Base-by-base conservation (phyloP, 2,888 invertebrate genomes). In the Oligia fasciuncula region DNA sequence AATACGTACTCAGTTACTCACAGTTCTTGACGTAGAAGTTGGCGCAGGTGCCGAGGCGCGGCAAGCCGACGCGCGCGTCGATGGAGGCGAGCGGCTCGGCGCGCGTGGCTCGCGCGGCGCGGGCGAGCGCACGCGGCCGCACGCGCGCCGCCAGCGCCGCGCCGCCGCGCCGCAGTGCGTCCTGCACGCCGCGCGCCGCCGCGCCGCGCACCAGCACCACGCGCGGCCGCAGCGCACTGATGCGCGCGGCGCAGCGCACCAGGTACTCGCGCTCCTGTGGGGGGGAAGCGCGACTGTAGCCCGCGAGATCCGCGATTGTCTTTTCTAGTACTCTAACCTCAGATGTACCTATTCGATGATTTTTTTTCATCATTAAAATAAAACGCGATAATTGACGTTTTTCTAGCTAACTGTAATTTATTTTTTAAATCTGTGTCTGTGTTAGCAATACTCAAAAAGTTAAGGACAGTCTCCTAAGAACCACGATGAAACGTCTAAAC, bases 181-280 rank as follows among this genome's bases (percentile, higher is more conserved):
- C 98, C 95, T 99, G 99, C 19, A 99, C 99, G 65, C 98, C 97
- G 92, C 97, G 98, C 89, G 98, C 98, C 14, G 99, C 99, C 73
- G 98, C 98, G 87, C 99, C 98, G 91, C 99, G 98, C 0, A 99
- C 99, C 62, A 99, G 95, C 51, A 99, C 98, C 51, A 99, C 97
- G 91, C 98, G 98, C 0, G 99, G 99, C 62, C 98, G 97, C 79
- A 99, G 97, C 29, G 98, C 98, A 54, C 98, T 97, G 73, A 99
- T 98, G 89, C 99, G 98, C 0, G 98, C 98, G 8, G 99, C 99
- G 54, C 98, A 98, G 86, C 99, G 98, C 51, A 98, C 97, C 57
- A 99, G 96, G 94, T 99, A 99, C 92, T 99, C 98, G 88, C 98
- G 98, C 94, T 99, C 99, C 98, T 98, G 1, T 11, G 0, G 19